Conservation (phyloP, 2,113 vertebrate genomes). For the Nothoprocta perdicaria region DNA sequence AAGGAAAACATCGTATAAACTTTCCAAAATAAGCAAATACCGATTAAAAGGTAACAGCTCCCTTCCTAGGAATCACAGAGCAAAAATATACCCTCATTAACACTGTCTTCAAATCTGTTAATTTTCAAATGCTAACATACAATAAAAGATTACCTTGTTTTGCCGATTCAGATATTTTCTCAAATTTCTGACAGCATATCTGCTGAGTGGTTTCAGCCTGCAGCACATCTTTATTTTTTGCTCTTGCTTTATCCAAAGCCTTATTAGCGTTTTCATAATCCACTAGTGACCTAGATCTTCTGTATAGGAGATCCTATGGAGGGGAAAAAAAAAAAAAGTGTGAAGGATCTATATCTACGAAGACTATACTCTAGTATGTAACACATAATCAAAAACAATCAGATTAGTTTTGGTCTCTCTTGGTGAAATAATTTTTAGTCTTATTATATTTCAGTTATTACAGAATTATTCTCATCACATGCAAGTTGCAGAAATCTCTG, state of each 20-base stretch:
- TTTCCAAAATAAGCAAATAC: not conserved
- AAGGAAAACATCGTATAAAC: not conserved
- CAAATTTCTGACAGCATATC: conserved; percentile 97
- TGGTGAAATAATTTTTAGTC: not conserved
- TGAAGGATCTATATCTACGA: not conserved
- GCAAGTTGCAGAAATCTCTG: not conserved
- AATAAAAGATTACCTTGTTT: conserved; percentile 87
- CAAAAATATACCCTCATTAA: not conserved
- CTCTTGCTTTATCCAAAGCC: conserved; percentile 95
- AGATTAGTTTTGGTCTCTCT: not conserved
- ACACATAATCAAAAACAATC: not conserved
- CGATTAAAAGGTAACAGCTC: not conserved
- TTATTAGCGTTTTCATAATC: conserved; percentile 99
- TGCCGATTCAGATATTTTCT: conserved; percentile 98
- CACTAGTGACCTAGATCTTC: conserved; percentile 93
- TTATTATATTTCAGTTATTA: not conserved
- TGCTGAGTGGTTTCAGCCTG: conserved; percentile 96
- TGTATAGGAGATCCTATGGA: conserved; percentile 92
- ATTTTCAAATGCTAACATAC: not conserved
- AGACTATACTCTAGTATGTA: not conserved
- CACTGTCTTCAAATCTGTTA: not conserved
- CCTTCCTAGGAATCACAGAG: not conserved
- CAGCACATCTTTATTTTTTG: conserved; percentile 97
- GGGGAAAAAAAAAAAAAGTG: not conserved
- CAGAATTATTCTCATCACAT: not conserved